These are phyloP conservation scores for Myiotriccus ornatus DNA, from an alignment of 2,797 vertebrate species.

Conservation along the genomic window DNA sequence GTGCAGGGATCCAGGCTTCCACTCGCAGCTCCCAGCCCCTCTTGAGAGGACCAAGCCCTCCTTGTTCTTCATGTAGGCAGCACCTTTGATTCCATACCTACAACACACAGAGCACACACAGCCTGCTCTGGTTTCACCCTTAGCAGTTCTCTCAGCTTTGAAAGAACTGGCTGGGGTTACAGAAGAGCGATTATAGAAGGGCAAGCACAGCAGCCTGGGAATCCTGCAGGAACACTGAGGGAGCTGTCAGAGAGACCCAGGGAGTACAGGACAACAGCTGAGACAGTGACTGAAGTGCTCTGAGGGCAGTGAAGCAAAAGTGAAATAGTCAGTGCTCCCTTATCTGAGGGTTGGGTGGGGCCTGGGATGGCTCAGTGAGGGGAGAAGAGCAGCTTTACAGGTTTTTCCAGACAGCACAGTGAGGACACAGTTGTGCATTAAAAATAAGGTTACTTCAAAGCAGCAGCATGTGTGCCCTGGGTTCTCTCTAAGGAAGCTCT, in stretches of 20 bases:
- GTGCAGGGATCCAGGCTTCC: conserved; percentile 85
- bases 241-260: not conserved
- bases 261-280: accelerated
- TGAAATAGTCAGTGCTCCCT: not conserved
- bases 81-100: conserved; percentile 91
- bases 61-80: conserved; percentile 89
- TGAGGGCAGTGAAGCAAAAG: not conserved
- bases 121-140: not conserved
- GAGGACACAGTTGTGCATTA: not conserved
- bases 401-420: not conserved
- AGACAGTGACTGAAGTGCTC: not conserved
- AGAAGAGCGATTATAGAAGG: not conserved
- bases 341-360: not conserved
- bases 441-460: not conserved
- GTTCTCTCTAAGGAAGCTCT: not conserved
- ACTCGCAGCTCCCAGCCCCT: conserved; percentile 76
- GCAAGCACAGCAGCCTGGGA: not conserved
- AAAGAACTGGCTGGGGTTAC: not conserved
- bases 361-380: not conserved
- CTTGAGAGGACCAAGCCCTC: conserved; percentile 84
- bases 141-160: not conserved
- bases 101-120: not conserved
- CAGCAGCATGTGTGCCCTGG: not conserved
- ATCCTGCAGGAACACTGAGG: not conserved
- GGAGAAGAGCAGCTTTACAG: not conserved